Conservation (phyloP, 2,888 invertebrate species). For the Synanthedon myopaeformis region DNA sequence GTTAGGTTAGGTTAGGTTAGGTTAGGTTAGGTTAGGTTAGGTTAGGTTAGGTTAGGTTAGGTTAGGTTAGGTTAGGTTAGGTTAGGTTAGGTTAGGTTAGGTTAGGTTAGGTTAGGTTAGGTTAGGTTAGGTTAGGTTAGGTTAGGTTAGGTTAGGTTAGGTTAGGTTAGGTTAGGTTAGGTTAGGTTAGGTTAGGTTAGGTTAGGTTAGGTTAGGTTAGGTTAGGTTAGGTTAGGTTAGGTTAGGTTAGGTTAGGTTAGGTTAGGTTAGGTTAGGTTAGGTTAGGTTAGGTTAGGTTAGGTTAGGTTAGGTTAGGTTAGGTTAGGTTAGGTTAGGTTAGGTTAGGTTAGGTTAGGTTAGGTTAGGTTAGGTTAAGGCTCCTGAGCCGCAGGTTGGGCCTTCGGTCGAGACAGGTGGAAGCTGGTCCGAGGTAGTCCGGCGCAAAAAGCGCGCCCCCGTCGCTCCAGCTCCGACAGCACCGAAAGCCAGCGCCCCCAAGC, state of each 20-base stretch:
- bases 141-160: slow-evolving; percentile 10
- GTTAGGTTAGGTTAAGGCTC: slow-evolving; percentile 7
- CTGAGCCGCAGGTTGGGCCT: too few species aligned
- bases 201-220: slow-evolving; percentile 10
- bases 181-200: slow-evolving; percentile 11
- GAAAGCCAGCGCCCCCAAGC: too few species aligned
- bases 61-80: slow-evolving; percentile 11
- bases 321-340: slow-evolving; percentile 11
- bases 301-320: slow-evolving; percentile 10
- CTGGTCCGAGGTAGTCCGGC: too few species aligned
- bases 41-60: slow-evolving; percentile 12
- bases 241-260: slow-evolving; percentile 9
- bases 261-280: slow-evolving; percentile 10
- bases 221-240: slow-evolving; percentile 8
- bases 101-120: slow-evolving; percentile 8
- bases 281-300: slow-evolving; percentile 9
- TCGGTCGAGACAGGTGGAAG: too few species aligned
- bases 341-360: slow-evolving; percentile 7
- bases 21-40: slow-evolving; percentile 11
- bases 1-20: slow-evolving; percentile 8
- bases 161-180: slow-evolving; percentile 10
- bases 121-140: slow-evolving; percentile 8
- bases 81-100: slow-evolving; percentile 8
- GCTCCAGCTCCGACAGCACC: too few species aligned
- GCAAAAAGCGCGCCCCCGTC: too few species aligned